These are phyloP conservation scores for Hydropotes inermis DNA, from an alignment of 2,113 vertebrate genomes.

Conservation along the genomic window DNA sequence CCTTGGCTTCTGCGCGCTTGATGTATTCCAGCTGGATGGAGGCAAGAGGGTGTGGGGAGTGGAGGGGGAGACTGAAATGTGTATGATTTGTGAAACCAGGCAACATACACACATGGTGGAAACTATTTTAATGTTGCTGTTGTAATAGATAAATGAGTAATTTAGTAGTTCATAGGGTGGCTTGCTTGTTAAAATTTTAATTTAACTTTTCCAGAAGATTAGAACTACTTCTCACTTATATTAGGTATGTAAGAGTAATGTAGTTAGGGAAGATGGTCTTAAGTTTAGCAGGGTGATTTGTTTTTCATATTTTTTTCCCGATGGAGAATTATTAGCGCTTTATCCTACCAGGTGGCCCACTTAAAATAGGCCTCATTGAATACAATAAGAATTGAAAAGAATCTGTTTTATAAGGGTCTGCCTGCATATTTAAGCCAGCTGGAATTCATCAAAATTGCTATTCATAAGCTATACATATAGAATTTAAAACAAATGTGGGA, in stretches of 20 bases:
- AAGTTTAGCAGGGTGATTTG: slow-evolving; percentile 4
- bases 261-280: not conserved
- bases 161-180: slow-evolving; percentile 34
- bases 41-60: slow-evolving; percentile 73
- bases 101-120: slow-evolving; percentile 56
- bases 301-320: not conserved
- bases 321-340: not conserved
- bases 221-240: slow-evolving; percentile 39
- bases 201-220: slow-evolving; percentile 50
- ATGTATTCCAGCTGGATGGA: slow-evolving; percentile 82
- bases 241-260: not conserved
- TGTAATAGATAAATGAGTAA: slow-evolving; percentile 58
- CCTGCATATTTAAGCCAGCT: slow-evolving; percentile 63
- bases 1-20: slow-evolving; percentile 81
- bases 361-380: slow-evolving; percentile 49
- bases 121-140: slow-evolving; percentile 58
- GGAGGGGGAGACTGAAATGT: slow-evolving; percentile 65
- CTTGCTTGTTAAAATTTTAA: slow-evolving; percentile 34
- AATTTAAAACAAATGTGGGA: slow-evolving; percentile 78
- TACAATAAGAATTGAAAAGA: slow-evolving; percentile 53
- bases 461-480: slow-evolving; percentile 70
- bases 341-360: slow-evolving; percentile 60
- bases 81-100: slow-evolving; percentile 64
- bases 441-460: slow-evolving; percentile 72
- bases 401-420: slow-evolving; percentile 50